Evolutionary conservation across 1,140 invertebrate genomes (phyloP), one percentile per base, ranked within the genome.

Genomic region (Callitettix versicolor): DNA sequence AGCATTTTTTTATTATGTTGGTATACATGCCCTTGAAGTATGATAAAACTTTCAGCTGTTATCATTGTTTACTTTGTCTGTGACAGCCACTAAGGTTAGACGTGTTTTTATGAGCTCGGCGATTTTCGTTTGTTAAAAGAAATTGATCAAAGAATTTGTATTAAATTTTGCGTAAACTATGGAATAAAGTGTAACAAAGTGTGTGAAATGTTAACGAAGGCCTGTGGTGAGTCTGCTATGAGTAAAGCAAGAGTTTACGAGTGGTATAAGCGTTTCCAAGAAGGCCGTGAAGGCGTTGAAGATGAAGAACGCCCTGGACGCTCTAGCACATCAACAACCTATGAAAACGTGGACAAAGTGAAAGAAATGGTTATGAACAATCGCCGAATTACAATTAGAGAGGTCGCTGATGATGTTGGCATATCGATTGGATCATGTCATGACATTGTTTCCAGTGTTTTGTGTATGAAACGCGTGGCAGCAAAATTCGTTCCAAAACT

Each of bases 271-370:
- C 17, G 26, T 22, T 59, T 56, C 49, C 24, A 51, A 36, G 36
- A 44, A 12, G 50, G 54, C 5, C 20, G 49, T 46, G 54, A 56
- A 48, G 38, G 43, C 24, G 42, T 56, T 12, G 49, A 59, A 56
- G 58, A 56, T 48, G 49, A 59, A 14, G 24, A 20, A 46, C 57
- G 49, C 55, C 52, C 55, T 38, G 57, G 62, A 51, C 55, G 58
- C 43, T 57, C 59, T 59, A 58, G 41, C 53, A 60, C 62, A 55
- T 62, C 54, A 36, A 58, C 44, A 50, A 65, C 61, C n/a, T 58
- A 62, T 46, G 56, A 62, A 58, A 67, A 64, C 60, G 59, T 67
- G 41, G 44, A 48, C 21, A 61, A 66, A 66, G 53, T 65, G 52
- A 42, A 63, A 41, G 53, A 66, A 60, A 54, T 66, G 26, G 50